Percentiles rank a stretch among this genome's conserved stretches.
Evolutionary conservation across 2,113 vertebrate genomes (phyloP).

Genomic region (Alligator sinensis): DNA sequence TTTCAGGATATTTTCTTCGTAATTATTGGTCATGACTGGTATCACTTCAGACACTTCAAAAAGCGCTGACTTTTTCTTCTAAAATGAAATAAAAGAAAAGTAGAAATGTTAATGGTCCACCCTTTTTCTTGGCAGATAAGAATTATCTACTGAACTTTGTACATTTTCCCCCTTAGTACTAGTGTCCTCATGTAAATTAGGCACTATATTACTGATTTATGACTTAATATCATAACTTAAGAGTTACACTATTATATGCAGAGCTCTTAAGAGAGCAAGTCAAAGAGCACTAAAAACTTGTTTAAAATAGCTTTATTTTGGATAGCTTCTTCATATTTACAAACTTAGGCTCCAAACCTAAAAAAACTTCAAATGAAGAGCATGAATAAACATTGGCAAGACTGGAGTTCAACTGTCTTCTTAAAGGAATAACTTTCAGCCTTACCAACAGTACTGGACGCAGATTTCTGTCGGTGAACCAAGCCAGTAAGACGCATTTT

Average conservation of each 20-base stretch:
- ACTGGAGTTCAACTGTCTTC: not conserved
- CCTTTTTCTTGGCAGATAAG: not conserved
- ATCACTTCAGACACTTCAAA: slow-evolving; percentile 99
- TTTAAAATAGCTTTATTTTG: not conserved
- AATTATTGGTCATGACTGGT: slow-evolving; percentile 99
- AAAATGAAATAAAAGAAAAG: not conserved
- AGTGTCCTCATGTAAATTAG: not conserved
- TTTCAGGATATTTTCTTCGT: slow-evolving; percentile 98
- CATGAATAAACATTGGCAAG: not conserved
- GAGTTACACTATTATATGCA: not conserved
- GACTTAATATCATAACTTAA: not conserved
- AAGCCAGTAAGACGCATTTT: not conserved
- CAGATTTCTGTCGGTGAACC: not conserved
- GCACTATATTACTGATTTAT: fast-evolving
- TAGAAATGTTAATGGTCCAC: not conserved
- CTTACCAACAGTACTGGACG: not conserved
- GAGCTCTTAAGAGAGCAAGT: not conserved
- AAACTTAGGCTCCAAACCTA: not conserved
- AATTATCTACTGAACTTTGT: fast-evolving
- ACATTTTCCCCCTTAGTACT: not conserved
- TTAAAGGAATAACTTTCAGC: fast-evolving
- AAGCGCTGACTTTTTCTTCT: slow-evolving; percentile 99
- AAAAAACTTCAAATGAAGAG: not conserved
- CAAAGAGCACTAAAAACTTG: not conserved
- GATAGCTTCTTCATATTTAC: not conserved